Base-by-base conservation (phyloP, 2,888 invertebrate species). In the Microdon myrmicae region DNA sequence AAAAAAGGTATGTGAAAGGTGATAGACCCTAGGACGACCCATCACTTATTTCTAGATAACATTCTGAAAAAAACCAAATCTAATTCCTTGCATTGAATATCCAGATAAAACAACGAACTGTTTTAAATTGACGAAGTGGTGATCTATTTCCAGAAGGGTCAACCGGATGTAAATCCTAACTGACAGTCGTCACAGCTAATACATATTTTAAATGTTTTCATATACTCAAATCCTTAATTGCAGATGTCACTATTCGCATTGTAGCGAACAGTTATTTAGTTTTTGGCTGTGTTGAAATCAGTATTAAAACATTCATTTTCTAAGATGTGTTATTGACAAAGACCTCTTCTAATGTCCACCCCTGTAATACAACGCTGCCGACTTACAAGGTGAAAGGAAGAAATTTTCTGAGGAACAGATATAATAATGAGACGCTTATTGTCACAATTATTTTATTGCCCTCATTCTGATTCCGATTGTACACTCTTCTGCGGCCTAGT, bases 401-500 rank as follows among this genome's bases (percentile, higher is more conserved):
- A 45, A 56, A 61, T 44, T 22, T 34, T 35, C 19, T 12, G 23
- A 58, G 35, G 14, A 58, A 58, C 31, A 47, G 58, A 64, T 53
- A 64, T 56, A 75, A 77, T 79, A 79, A 79, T 79, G 77, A 77
- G 77, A 75, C 73, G 76, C 79, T 79, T 79, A 79, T 79, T 78
- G 79, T 78, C 75, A 73, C 79, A 79, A 79, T 79, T 79, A 79
- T 79, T 79, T 79, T 76, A 68, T 70, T 70, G 69, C 71, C 66
- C 69, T 67, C 43, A 68, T 58, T 66, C 47, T 29, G 55, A 54
- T 67, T 68, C 59, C 43, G 34, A 53, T 58, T 53, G 58, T 58
- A 43, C 58, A 58, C 58, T 58, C 58, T 64, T 64, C 43, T 64
- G 64, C 28, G 64, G 64, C 64, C 51, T 45, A 61, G 56, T 56